Conservation (phyloP, 1,140 invertebrate species). For the Contarinia nasturtii region DNA sequence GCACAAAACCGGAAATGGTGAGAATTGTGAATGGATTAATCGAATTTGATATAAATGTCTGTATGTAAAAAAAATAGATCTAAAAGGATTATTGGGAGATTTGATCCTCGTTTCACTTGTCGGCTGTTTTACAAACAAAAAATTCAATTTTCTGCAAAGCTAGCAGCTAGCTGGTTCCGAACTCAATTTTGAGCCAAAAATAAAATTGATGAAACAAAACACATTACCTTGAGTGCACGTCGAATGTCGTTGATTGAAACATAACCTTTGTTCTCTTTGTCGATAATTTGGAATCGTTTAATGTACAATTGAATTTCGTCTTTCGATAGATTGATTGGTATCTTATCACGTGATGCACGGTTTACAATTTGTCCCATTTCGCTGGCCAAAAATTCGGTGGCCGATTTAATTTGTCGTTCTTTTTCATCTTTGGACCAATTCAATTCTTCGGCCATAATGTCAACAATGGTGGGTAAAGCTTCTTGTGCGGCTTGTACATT, state of each 20-base stretch:
- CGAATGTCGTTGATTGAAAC: slow-evolving; percentile 95
- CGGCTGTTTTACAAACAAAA: no score
- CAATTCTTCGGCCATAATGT: slow-evolving; percentile 93
- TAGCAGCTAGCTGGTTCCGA: no score
- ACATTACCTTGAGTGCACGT: slow-evolving; percentile 72
- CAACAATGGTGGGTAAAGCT: slow-evolving; percentile 75
- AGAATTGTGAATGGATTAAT: no score
- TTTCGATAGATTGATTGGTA: slow-evolving; percentile 83
- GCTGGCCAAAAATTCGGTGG: slow-evolving; percentile 65
- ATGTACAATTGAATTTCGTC: slow-evolving; percentile 89
- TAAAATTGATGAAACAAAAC: no score
- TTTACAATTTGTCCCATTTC: slow-evolving; percentile 97
- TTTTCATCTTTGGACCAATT: slow-evolving; percentile 77
- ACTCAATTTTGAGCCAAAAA: no score
- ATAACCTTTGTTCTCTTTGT: slow-evolving; percentile 91
- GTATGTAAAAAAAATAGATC: no score
- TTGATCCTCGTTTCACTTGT: no score
- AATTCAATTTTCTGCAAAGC: no score
- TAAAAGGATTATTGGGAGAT: no score
- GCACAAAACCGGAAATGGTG: no score
- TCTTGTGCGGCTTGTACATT: slow-evolving; percentile 94
- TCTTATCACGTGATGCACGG: slow-evolving; percentile 64
- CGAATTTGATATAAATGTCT: no score
- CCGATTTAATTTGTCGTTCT: slow-evolving; percentile 54
- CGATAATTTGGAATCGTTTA: slow-evolving; percentile 86